Evolutionary conservation across 2,113 vertebrate species (phyloP).

Genomic region (Passer domesticus): DNA sequence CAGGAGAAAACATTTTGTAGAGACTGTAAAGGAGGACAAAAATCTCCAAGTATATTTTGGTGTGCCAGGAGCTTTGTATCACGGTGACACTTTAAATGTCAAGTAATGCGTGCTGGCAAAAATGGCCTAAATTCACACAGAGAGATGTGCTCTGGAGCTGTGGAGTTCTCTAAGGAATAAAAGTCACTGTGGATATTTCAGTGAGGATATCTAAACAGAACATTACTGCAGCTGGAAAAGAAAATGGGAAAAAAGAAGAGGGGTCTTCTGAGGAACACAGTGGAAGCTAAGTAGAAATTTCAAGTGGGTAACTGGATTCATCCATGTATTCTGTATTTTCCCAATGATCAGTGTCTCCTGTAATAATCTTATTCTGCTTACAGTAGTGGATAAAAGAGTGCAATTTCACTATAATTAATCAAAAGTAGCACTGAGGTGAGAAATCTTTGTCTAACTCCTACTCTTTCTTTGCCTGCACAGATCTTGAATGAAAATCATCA

Average conservation of each 20-base stretch:
- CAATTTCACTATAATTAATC: background rate
- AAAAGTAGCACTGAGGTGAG: background rate
- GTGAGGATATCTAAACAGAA: background rate
- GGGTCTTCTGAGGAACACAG: background rate
- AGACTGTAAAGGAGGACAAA: background rate
- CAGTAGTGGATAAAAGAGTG: background rate
- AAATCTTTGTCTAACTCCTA: slow-evolving; percentile 16
- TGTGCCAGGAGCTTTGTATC: background rate
- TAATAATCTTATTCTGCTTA: background rate
- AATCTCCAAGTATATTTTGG: background rate
- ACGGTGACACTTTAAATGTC: background rate
- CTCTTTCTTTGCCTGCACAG: background rate
- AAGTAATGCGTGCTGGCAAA: background rate
- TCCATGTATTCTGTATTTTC: background rate
- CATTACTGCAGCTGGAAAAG: background rate
- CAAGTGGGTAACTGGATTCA: background rate
- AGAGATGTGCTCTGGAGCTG: background rate
- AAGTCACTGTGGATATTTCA: background rate
- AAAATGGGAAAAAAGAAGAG: background rate
- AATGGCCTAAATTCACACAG: background rate
- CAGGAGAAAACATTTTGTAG: background rate
- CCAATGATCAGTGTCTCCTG: background rate
- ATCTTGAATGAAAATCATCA: background rate
- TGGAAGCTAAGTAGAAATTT: background rate
- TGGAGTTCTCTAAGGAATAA: background rate